Evolutionary conservation across 2,113 vertebrate genomes (phyloP), one percentile per base, ranked within the genome.

Genomic region (Sander vitreus): DNA sequence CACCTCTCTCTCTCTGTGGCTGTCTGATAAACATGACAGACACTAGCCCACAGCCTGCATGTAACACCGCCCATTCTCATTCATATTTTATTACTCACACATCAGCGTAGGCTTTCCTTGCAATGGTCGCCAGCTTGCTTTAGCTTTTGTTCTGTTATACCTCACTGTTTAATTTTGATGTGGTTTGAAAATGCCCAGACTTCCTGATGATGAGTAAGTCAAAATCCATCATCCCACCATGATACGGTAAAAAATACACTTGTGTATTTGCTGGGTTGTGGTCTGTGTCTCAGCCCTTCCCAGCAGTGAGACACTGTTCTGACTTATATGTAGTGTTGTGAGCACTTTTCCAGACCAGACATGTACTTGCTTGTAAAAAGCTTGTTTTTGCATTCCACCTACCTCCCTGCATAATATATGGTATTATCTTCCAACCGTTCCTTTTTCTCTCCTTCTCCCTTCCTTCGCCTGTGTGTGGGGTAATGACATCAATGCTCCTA

Each of bases 351-450:
- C 84, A 81, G 63, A 55, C 57, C 85, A 86, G 90, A 83, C 93
- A 78, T 92, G 93, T 90, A 59, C 78, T 80, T 78, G 85, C 93
- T 86, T 93, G 92, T 89, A 80, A 88, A 89, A 89, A 83, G 81
- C 81, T 88, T 92, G 90, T 93, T 94, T 89, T 91, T 90, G 85
- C 90, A 92, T 93, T 94, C 93, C 91, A 84, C 67, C 85, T 85
- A 65, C 81, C 87, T 87, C 81, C 60, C 85, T 80, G 68, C 45
- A 67, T 90, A 91, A 91, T 90, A 87, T 91, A 91, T 90, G 93
- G 88, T 91, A 90, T 93, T 92, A 93, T 91, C 85, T 88, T 89
- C 66, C 85, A 85, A 21, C 62, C 67, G 68, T 73, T 83, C 62
- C 67, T 68, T 75, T 83, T 71, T 71, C 78, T 88, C 86, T 81